These are phyloP conservation scores for Bombus impatiens DNA, from an alignment of 1,140 invertebrate species.

Conservation along the genomic window DNA sequence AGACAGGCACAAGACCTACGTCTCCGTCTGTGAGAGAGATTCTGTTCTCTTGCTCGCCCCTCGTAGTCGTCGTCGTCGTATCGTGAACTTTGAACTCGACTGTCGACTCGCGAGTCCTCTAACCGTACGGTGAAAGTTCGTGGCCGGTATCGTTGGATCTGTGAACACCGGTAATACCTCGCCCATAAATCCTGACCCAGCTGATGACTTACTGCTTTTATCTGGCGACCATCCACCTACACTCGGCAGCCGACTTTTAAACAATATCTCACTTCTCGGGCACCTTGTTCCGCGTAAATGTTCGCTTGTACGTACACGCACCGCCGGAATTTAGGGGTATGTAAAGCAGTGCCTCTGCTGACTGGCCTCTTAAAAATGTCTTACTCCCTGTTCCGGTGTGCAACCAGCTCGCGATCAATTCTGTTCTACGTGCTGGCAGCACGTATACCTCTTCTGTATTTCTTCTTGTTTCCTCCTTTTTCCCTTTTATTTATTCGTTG, in stretches of 20 bases:
- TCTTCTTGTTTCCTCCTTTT: background rate
- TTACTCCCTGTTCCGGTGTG: background rate
- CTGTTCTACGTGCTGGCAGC: background rate
- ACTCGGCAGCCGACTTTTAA: slow-evolving; percentile 26
- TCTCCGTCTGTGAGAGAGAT: background rate
- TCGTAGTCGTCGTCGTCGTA: background rate
- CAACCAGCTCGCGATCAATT: background rate
- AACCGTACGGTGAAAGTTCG: slow-evolving; percentile 45
- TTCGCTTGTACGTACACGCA: slow-evolving; percentile 41
- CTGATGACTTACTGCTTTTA: slow-evolving; percentile 50
- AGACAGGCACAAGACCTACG: background rate
- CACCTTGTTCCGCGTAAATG: slow-evolving; percentile 40
- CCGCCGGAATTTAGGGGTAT: slow-evolving; percentile 27
- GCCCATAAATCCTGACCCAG: slow-evolving; percentile 26
- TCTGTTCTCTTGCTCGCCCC: background rate
- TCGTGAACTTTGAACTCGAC: slow-evolving; percentile 49
- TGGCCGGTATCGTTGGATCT: slow-evolving; percentile 31
- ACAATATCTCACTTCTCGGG: slow-evolving; percentile 47
- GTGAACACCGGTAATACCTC: slow-evolving; percentile 27
- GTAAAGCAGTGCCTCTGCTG: slow-evolving; percentile 10
- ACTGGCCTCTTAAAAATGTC: slow-evolving; percentile 35
- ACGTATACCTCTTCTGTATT: background rate
- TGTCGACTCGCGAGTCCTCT: background rate
- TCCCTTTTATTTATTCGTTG: background rate
- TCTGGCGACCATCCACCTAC: slow-evolving; percentile 38